A percentile compares a stretch with the other conserved stretches of the same genome.
phyloP scores from a whole-genome alignment of 2,113 vertebrate species.

The Silurus asotus region DNA sequence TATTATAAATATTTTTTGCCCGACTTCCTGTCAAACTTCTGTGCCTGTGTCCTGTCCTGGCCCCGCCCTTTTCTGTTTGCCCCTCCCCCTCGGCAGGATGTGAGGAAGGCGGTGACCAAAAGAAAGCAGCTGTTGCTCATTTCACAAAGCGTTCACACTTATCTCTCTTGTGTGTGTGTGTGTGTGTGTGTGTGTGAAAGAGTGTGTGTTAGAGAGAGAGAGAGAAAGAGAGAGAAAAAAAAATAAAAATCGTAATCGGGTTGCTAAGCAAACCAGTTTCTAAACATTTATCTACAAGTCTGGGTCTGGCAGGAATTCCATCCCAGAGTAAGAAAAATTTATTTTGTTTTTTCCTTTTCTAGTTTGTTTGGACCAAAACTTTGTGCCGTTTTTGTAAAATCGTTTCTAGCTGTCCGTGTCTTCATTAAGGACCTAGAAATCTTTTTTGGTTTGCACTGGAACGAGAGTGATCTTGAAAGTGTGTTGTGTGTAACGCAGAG shows the following conservation, averaged over 20 bases:
- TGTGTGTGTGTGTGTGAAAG: background rate
- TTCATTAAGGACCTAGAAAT: background rate
- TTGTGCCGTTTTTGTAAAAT: background rate
- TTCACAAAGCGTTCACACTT: slow-evolving; percentile 48
- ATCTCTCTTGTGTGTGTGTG: slow-evolving; percentile 11
- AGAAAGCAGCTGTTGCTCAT: slow-evolving; percentile 60
- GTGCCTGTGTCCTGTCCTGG: background rate
- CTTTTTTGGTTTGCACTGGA: too few species aligned
- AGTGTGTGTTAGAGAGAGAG: background rate
- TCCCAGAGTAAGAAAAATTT: slow-evolving; percentile 15
- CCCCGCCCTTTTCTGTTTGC: background rate
- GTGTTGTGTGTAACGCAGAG: background rate
- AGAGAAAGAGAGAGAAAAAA: background rate
- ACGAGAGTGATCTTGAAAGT: background rate
- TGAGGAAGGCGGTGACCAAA: slow-evolving; percentile 35
- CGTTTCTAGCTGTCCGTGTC: background rate
- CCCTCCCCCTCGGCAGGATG: background rate
- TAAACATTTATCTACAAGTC: background rate
- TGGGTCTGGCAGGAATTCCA: slow-evolving; percentile 38
- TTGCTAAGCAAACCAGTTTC: background rate
- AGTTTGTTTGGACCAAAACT: background rate
- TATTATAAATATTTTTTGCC: background rate
- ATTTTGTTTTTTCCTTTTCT: background rate
- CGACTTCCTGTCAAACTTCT: background rate
- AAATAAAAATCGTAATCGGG: too few species aligned